These are phyloP conservation scores for Tribolium madens DNA, from an alignment of 1,140 invertebrate genomes.

Conservation along the genomic window DNA sequence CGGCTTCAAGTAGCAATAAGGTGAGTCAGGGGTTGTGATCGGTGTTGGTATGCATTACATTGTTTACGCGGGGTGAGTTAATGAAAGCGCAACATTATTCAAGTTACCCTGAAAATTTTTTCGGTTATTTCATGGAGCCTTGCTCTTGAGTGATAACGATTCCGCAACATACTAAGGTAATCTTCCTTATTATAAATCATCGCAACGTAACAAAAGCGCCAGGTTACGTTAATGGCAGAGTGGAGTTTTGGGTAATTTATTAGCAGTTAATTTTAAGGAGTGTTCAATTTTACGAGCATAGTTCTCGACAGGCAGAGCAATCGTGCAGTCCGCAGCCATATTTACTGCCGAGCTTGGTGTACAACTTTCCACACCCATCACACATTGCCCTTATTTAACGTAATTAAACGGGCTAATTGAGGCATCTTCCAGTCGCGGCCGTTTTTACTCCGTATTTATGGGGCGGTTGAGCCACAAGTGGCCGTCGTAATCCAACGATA, in stretches of 20 bases:
- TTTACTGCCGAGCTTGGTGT: slow-evolving; percentile 41
- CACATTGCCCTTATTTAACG: not conserved
- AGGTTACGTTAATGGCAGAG: slow-evolving; percentile 58
- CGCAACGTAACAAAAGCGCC: slow-evolving; percentile 36
- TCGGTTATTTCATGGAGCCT: not conserved
- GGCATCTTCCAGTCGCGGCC: not conserved
- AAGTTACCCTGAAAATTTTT: not conserved
- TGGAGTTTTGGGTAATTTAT: slow-evolving; percentile 61
- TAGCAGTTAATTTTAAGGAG: slow-evolving; percentile 64
- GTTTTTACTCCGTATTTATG: not conserved
- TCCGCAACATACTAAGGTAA: not conserved
- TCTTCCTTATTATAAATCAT: slow-evolving; percentile 41
- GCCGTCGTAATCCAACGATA: not conserved
- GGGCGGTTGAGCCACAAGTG: not conserved
- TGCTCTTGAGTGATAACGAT: not conserved
- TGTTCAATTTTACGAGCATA: slow-evolving; percentile 61
- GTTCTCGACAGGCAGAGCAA: slow-evolving; percentile 49
- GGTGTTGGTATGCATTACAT: not conserved
- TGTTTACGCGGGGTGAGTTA: not conserved
- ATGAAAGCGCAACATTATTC: not conserved
- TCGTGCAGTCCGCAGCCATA: slow-evolving; percentile 47
- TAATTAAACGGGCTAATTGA: slow-evolving; percentile 5
- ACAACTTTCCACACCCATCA: slow-evolving; percentile 38
- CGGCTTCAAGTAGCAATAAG: not conserved
- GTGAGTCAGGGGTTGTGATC: not conserved